Conservation (phyloP, 2,113 vertebrate genomes). For the Anguilla japonica region DNA sequence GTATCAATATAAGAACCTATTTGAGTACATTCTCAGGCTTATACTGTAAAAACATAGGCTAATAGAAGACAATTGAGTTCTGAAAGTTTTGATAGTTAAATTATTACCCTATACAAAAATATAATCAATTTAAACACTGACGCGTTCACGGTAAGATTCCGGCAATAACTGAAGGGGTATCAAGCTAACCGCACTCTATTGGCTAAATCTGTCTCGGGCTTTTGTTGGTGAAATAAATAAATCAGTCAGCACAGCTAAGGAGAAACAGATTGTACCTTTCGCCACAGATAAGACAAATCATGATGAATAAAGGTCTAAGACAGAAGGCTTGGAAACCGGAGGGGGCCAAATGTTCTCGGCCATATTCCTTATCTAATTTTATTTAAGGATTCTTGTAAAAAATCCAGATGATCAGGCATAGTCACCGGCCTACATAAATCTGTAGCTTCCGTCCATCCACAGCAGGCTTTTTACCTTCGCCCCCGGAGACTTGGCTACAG, state of each 20-base stretch:
- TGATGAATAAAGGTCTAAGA: neutral
- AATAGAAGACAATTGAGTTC: neutral
- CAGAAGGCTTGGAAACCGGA: neutral
- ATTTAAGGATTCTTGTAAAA: neutral
- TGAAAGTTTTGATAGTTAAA: neutral
- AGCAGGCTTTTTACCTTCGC: neutral
- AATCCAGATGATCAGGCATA: slow-evolving; percentile 1
- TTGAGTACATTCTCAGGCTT: neutral
- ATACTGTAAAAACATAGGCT: neutral
- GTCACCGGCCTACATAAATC: neutral
- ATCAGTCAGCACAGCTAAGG: neutral
- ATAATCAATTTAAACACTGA: neutral
- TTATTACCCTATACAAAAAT: slow-evolving; percentile 6
- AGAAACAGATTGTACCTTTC: neutral
- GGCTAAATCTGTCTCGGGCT: neutral
- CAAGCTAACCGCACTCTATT: neutral
- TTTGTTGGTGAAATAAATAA: slow-evolving; percentile 8
- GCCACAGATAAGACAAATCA: neutral
- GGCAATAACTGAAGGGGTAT: neutral
- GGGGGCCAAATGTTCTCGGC: neutral
- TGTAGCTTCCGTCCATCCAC: neutral
- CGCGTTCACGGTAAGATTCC: neutral
- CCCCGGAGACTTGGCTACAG: neutral
- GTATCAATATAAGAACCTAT: neutral
- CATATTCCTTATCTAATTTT: neutral